Evolutionary conservation across 2,888 invertebrate species (phyloP).

Genomic region (Apodemia mormo): DNA sequence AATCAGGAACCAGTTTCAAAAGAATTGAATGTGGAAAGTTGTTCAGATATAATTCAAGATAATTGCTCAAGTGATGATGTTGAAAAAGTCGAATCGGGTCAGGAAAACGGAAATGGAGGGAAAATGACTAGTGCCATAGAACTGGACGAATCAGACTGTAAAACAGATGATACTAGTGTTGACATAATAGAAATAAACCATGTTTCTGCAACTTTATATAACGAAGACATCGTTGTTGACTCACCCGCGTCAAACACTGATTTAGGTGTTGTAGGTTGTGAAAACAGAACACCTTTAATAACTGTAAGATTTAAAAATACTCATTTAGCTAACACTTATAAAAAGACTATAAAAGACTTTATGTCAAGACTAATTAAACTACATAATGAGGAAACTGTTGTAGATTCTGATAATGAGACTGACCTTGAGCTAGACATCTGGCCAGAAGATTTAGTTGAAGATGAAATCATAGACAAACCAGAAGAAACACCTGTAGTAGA

Average conservation of each 20-base stretch:
- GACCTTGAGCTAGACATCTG: slow-evolving; percentile 64
- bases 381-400: slow-evolving; percentile 48
- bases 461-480: slow-evolving; percentile 33
- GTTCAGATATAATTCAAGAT: slow-evolving; percentile 44
- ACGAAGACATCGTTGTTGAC: slow-evolving; percentile 64
- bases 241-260: slow-evolving; percentile 62
- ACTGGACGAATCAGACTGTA: slow-evolving; percentile 38
- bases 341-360: slow-evolving; percentile 69
- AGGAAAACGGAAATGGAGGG: slow-evolving; percentile 62
- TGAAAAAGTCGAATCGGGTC: slow-evolving; percentile 39
- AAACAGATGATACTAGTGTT: slow-evolving; percentile 38
- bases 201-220: slow-evolving; percentile 47
- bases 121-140: slow-evolving; percentile 49
- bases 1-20: slow-evolving; percentile 33
- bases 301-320: slow-evolving; percentile 71
- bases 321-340: slow-evolving; percentile 66
- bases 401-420: slow-evolving; percentile 51
- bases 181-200: slow-evolving; percentile 43
- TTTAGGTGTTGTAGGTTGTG: slow-evolving; percentile 62
- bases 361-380: slow-evolving; percentile 67
- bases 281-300: slow-evolving; percentile 66
- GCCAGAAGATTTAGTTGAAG: slow-evolving; percentile 60
- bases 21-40: slow-evolving; percentile 41
- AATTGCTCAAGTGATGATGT: slow-evolving; percentile 47
- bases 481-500: slow-evolving; percentile 37